Evolutionary conservation across 2,797 vertebrate species (phyloP).

Genomic region (Galago senegalensis): DNA sequence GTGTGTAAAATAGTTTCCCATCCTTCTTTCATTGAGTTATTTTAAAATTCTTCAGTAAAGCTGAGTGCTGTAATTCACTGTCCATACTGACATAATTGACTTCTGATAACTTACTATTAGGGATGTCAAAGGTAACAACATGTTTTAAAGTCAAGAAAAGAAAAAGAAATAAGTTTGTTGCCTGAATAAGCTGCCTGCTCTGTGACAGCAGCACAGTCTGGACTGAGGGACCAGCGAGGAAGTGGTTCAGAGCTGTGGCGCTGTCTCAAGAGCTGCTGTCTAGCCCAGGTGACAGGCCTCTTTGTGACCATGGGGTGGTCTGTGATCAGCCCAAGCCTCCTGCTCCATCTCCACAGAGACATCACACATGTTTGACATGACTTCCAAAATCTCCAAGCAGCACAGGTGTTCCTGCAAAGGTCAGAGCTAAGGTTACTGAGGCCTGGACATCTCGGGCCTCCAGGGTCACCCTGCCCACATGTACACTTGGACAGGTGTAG

Average conservation of each 20-base stretch:
- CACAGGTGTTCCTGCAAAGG: rapidly evolving
- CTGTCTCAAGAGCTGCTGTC: neutral
- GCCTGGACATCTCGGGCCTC: neutral
- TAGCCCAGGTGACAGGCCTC: too few relatives aligned
- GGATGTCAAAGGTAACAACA: constrained; percentile 69
- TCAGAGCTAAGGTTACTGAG: neutral
- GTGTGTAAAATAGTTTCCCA: constrained; percentile 42
- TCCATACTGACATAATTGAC: constrained; percentile 60
- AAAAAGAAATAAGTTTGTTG: neutral
- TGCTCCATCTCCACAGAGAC: neutral
- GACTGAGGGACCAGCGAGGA: neutral
- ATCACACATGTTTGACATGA: too few relatives aligned
- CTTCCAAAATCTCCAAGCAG: neutral
- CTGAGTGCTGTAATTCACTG: constrained; percentile 56
- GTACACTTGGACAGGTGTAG: too few relatives aligned
- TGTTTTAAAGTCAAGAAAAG: constrained; percentile 63
- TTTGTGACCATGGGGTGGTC: neutral
- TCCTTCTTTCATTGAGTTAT: constrained; percentile 31
- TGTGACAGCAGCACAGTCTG: neutral
- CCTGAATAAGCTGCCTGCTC: neutral
- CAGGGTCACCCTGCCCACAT: rapidly evolving
- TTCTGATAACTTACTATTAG: constrained; percentile 65
- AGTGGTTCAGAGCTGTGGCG: rapidly evolving
- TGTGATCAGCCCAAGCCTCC: rapidly evolving
- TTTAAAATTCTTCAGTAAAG: constrained; percentile 71